phyloP scores from a whole-genome alignment of 2,888 invertebrate species.

The Caenorhabditis sp. region DNA sequence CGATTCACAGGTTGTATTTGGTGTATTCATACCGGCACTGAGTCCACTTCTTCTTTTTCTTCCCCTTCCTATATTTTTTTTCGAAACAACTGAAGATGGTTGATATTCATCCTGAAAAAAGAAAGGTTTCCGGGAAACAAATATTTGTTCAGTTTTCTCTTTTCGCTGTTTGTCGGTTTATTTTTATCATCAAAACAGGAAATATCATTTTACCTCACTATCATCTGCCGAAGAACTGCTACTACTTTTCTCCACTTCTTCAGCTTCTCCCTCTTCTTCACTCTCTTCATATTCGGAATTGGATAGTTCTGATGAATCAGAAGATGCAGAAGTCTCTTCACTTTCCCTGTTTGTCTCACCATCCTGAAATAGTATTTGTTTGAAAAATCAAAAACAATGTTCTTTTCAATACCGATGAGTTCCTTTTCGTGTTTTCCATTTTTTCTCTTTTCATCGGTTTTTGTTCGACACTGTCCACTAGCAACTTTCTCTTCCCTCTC shows the following conservation, averaged over 20 bases:
- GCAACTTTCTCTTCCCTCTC: neutral
- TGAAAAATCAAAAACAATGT: too few relatives aligned
- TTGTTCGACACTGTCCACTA: neutral
- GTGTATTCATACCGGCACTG: neutral
- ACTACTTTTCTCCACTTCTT: neutral
- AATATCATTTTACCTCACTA: neutral
- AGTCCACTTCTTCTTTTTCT: neutral
- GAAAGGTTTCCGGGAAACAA: neutral
- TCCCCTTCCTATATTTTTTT: too few relatives aligned
- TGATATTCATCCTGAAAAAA: slow-evolving; percentile 1
- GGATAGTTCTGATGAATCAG: neutral
- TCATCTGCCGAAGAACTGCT: neutral
- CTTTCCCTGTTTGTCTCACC: neutral
- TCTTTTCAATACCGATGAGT: neutral
- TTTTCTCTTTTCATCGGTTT: neutral
- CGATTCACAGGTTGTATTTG: neutral
- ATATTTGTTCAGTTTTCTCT: neutral
- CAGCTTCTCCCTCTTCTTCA: neutral
- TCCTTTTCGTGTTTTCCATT: neutral
- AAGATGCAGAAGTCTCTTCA: neutral
- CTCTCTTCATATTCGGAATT: neutral
- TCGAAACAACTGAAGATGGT: neutral
- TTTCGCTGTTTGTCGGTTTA: slow-evolving; percentile 1
- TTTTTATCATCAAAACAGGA: neutral
- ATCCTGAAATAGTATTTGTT: too few relatives aligned